Percentiles rank a stretch among this genome's conserved stretches.
These are phyloP conservation scores for Platichthys flesus DNA, from an alignment of 2,113 vertebrate genomes.

Conservation along the genomic window DNA sequence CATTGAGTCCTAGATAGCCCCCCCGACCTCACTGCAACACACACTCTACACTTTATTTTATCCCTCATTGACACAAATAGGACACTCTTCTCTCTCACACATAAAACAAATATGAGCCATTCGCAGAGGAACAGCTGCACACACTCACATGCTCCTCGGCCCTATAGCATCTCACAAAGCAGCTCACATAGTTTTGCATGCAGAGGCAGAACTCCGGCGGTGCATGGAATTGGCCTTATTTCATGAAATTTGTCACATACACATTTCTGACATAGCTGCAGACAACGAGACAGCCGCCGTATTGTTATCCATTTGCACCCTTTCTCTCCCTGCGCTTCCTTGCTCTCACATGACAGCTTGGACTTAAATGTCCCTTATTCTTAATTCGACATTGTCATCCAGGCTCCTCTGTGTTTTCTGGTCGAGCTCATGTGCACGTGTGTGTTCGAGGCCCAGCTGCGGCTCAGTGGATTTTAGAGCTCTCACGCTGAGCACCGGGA, in stretches of 20 bases:
- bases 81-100: constrained; percentile 1
- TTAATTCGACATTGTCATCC: neutral
- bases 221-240: constrained; percentile 37
- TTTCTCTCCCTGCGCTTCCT: neutral
- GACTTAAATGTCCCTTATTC: neutral
- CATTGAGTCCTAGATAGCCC: constrained; percentile 20
- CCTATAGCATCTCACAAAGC: constrained; percentile 34
- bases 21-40: constrained; percentile 15
- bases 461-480: constrained; percentile 48
- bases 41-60: constrained; percentile 32
- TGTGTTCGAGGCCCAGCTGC: constrained; percentile 45
- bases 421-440: constrained; percentile 8
- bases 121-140: constrained; percentile 18
- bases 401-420: constrained; percentile 11
- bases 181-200: constrained; percentile 46
- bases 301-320: constrained; percentile 32
- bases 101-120: constrained; percentile 5
- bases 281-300: constrained; percentile 25
- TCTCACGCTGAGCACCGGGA: constrained; percentile 46
- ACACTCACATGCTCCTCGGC: constrained; percentile 32
- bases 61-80: constrained; percentile 17
- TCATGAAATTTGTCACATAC: constrained; percentile 59
- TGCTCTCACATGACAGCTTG: neutral
- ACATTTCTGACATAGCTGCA: constrained; percentile 61
- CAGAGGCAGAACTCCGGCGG: constrained; percentile 24